Conservation (phyloP, 2,797 vertebrate genomes). For the Eulemur coronatus region DNA sequence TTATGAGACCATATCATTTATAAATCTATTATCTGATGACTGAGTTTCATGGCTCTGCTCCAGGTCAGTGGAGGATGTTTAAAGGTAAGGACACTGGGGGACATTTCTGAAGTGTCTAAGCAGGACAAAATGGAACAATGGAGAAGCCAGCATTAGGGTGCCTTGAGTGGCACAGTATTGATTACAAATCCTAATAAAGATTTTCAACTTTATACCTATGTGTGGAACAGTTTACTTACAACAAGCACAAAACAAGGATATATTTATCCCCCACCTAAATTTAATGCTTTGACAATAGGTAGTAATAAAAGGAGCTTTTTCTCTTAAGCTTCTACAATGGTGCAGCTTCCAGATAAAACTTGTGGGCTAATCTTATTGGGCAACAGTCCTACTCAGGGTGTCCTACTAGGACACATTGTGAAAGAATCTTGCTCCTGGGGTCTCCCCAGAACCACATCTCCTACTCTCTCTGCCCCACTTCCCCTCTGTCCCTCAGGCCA, state of each 20-base stretch:
- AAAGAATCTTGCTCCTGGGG: not conserved
- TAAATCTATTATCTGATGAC: not conserved
- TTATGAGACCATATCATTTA: not conserved
- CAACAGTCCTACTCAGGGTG: not conserved
- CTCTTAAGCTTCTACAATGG: not conserved
- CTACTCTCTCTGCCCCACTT: not conserved
- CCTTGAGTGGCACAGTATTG: not conserved
- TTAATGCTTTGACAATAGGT: slow-evolving; percentile 21
- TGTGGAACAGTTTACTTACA: not conserved
- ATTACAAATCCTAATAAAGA: not conserved
- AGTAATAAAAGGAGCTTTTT: slow-evolving; percentile 29
- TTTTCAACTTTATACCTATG: not conserved
- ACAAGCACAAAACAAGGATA: not conserved
- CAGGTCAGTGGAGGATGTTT: not conserved
- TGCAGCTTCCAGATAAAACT: not conserved
- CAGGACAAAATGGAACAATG: rapidly evolving
- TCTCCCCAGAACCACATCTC: not conserved
- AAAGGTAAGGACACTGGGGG: not conserved
- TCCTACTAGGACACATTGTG: not conserved
- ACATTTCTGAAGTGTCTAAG: not conserved
- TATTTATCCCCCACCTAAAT: not conserved
- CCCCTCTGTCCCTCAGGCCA: not conserved
- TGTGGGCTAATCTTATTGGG: not conserved
- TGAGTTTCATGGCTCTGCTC: not conserved
- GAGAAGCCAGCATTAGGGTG: not conserved